Percentiles rank a stretch among this genome's conserved stretches.
phyloP scores from a whole-genome alignment of 2,113 vertebrate genomes.

The Paramormyrops kingsleyae region DNA sequence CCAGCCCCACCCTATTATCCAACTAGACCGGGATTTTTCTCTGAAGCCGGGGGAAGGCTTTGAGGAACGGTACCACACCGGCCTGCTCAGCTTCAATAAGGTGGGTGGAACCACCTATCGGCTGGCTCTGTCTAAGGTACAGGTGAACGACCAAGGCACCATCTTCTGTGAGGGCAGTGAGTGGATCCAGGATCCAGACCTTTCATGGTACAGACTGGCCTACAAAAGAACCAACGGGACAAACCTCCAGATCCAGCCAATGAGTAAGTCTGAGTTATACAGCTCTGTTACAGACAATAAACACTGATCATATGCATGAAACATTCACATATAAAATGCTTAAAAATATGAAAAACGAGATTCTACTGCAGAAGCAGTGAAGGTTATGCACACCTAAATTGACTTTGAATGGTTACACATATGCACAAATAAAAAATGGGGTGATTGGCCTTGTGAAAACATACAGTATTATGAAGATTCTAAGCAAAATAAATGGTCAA shows the following conservation, averaged over 20 bases:
- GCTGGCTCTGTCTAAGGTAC: slow-evolving; percentile 52
- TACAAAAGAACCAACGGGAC: slow-evolving; percentile 47
- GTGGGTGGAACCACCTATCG: slow-evolving; percentile 59
- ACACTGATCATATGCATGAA: neutral
- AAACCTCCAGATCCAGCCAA: slow-evolving; percentile 40
- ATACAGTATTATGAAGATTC: neutral
- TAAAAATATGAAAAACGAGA: neutral
- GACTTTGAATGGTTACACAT: neutral
- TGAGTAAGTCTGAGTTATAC: slow-evolving; percentile 39
- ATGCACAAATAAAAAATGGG: neutral
- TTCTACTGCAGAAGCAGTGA: neutral
- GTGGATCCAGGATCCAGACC: slow-evolving; percentile 84
- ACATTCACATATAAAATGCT: neutral
- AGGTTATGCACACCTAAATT: neutral
- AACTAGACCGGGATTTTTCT: slow-evolving; percentile 70
- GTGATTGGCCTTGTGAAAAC: neutral
- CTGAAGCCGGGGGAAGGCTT: slow-evolving; percentile 66
- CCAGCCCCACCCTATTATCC: slow-evolving; percentile 50
- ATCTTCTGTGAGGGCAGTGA: slow-evolving; percentile 72
- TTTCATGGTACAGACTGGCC: slow-evolving; percentile 69
- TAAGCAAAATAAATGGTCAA: neutral
- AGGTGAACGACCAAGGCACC: slow-evolving; percentile 63
- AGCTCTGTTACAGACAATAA: too few species aligned
- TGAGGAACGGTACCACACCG: slow-evolving; percentile 51
- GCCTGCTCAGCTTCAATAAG: slow-evolving; percentile 65